Percentiles rank a stretch among this genome's conserved stretches.
These are phyloP conservation scores for Dermatemys mawii DNA, from an alignment of 2,113 vertebrate species.

Conservation along the genomic window DNA sequence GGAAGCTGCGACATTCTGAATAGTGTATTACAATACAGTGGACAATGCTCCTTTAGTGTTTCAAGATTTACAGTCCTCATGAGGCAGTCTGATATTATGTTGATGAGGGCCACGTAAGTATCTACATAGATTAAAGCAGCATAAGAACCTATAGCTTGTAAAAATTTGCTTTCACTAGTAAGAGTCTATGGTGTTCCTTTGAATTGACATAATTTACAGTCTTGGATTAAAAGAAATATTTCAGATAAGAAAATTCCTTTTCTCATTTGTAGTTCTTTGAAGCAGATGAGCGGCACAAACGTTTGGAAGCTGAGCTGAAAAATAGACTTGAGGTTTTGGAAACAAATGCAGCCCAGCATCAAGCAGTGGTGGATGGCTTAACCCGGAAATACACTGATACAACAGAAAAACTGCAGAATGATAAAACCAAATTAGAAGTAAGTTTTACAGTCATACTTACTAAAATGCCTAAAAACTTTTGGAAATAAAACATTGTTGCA, in stretches of 20 bases:
- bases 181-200: background rate
- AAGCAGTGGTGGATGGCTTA: conserved; percentile 87
- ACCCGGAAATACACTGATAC: conserved; percentile 89
- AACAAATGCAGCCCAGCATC: conserved; percentile 86
- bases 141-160: background rate
- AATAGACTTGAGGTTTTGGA: conserved; percentile 86
- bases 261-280: conserved; percentile 89
- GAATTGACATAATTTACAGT: background rate
- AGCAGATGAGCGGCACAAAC: conserved; percentile 91
- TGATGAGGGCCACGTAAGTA: background rate
- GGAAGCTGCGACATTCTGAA: background rate
- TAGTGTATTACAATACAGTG: background rate
- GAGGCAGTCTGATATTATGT: background rate
- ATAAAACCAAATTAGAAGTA: conserved; percentile 94
- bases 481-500: conserved; percentile 28
- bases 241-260: background rate
- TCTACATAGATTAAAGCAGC: background rate
- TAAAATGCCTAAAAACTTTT: conserved; percentile 38
- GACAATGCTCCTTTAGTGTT: background rate
- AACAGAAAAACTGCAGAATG: conserved; percentile 92
- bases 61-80: background rate
- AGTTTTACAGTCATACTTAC: conserved; percentile 38
- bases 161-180: background rate
- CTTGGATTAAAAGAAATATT: background rate
- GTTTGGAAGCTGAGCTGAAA: conserved; percentile 86